Conservation (phyloP, 2,113 vertebrate species). For the Equus quagga region DNA sequence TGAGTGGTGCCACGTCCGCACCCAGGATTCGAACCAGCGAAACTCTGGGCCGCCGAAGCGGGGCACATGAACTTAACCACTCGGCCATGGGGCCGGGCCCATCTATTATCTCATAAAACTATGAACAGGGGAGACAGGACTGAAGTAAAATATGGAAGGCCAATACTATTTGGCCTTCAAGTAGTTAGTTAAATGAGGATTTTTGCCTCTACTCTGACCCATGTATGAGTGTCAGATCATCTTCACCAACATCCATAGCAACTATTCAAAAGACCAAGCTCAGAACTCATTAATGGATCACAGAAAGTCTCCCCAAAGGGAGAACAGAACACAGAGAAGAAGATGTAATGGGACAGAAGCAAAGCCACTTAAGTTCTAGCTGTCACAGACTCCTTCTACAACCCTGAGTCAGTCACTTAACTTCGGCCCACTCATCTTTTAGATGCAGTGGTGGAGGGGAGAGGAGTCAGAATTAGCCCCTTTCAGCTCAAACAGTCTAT, state of each 20-base stretch:
- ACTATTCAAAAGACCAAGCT: slow-evolving; percentile 11
- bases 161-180: background rate
- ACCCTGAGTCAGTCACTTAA: background rate
- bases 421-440: background rate
- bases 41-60: no score
- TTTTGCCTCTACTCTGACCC: background rate
- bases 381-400: background rate
- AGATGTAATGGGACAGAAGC: background rate
- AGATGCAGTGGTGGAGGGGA: background rate
- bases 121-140: background rate
- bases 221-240: background rate
- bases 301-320: background rate
- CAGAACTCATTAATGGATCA: background rate
- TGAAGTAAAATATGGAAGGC: background rate
- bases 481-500: background rate
- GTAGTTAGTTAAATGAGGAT: background rate
- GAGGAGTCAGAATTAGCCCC: background rate
- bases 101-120: no score
- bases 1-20: no score
- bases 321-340: background rate
- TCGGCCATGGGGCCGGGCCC: no score
- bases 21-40: no score
- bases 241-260: background rate
- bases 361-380: background rate
- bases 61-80: no score